Percentiles rank a stretch among this genome's conserved stretches.
phyloP scores from a whole-genome alignment of 2,888 invertebrate species.

The Xestia rhomboidea region DNA sequence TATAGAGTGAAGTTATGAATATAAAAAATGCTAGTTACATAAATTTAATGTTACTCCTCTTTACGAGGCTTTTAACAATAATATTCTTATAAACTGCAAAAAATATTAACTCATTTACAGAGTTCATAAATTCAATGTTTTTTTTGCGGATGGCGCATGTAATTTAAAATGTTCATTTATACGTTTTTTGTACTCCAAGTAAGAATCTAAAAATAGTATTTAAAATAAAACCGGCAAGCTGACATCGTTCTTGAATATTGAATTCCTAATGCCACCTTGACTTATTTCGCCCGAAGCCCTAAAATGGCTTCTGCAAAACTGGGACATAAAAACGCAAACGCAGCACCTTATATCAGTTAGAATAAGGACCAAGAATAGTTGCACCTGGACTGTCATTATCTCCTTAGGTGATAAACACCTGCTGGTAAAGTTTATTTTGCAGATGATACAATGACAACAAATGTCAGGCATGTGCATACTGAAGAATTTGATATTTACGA shows the following conservation, averaged over 20 bases:
- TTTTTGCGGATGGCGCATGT: neutral
- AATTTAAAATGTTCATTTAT: constrained; percentile 24
- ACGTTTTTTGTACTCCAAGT: neutral
- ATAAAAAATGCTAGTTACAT: constrained; percentile 40
- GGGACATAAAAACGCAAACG: constrained; percentile 21
- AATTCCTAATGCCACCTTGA: constrained; percentile 5
- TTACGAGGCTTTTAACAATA: neutral
- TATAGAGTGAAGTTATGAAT: constrained; percentile 58
- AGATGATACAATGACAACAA: constrained; percentile 39
- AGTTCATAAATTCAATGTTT: constrained; percentile 18
- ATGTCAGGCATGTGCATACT: constrained; percentile 36
- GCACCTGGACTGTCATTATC: constrained; percentile 56
- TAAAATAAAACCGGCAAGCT: neutral
- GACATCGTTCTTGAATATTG: neutral
- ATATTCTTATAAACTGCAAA: constrained; percentile 22
- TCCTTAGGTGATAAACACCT: constrained; percentile 51
- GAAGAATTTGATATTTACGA: constrained; percentile 33
- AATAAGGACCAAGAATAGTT: constrained; percentile 45
- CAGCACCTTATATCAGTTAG: constrained; percentile 33
- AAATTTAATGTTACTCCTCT: constrained; percentile 18
- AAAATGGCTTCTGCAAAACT: constrained; percentile 40
- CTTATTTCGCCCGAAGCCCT: constrained; percentile 22
- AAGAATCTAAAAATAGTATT: neutral
- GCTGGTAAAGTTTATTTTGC: constrained; percentile 49
- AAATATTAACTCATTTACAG: constrained; percentile 24